Conservation (phyloP, 30 jellyfish, hydroid and myxozoan genomes). For the Aurelia aurita complex sp. Pacific region DNA sequence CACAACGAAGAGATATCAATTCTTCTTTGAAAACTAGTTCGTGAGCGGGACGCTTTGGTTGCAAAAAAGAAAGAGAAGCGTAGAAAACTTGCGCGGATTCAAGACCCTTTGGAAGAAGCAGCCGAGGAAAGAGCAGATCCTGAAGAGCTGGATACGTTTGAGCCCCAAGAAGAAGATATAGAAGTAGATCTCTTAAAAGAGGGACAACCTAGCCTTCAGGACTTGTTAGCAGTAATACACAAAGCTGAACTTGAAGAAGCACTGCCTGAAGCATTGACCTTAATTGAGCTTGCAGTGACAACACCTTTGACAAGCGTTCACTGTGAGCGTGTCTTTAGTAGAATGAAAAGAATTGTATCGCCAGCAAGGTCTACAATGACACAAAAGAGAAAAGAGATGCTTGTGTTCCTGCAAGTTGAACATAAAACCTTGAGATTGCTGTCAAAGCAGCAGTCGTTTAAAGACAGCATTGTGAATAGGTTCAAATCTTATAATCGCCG, state of each 20-base stretch:
- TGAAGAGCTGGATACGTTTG: too few relatives aligned
- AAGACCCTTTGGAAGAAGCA: too few relatives aligned
- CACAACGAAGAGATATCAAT: not conserved
- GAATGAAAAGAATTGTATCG: slow-evolving; percentile 5
- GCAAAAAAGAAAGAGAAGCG: not conserved
- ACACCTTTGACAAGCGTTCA: slow-evolving; percentile 11
- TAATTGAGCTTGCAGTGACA: not conserved
- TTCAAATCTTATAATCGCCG: too few relatives aligned
- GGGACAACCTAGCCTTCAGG: too few relatives aligned
- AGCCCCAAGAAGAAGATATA: too few relatives aligned
- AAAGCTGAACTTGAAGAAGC: too few relatives aligned
- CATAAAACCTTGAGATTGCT: not conserved
- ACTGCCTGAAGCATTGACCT: too few relatives aligned
- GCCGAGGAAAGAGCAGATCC: too few relatives aligned
- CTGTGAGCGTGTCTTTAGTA: slow-evolving; percentile 15
- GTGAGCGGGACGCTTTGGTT: not conserved
- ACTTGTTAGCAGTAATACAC: too few relatives aligned
- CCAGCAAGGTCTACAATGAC: not conserved
- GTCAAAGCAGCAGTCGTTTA: not conserved
- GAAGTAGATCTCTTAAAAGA: too few relatives aligned
- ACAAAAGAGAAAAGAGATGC: slow-evolving; percentile 4
- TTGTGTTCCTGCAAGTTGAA: slow-evolving; percentile 9
- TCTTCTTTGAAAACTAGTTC: not conserved
- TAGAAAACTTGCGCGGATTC: not conserved
- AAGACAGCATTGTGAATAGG: too few relatives aligned